Evolutionary conservation across 2,888 invertebrate genomes (phyloP).

Genomic region (Cheilosia grossa): DNA sequence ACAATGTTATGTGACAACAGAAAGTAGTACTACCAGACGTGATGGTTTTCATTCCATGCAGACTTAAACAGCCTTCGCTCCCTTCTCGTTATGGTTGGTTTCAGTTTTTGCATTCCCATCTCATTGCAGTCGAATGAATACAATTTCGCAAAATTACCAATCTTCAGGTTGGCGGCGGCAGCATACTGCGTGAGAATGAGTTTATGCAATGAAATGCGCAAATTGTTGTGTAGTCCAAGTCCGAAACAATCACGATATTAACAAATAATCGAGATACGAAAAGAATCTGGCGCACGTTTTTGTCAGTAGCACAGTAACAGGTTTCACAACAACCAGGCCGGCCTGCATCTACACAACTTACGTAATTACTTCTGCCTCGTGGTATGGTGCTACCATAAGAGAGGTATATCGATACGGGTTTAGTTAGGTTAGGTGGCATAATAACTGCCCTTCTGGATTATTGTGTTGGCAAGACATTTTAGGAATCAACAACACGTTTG

Average conservation of each 20-base stretch:
- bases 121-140: constrained; percentile 23
- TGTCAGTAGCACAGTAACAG: constrained; percentile 11
- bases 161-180: neutral
- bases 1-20: neutral
- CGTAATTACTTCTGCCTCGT: constrained; percentile 18
- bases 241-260: neutral
- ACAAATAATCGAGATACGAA: constrained; percentile 14
- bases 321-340: constrained; percentile 14
- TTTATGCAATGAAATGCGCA: constrained; percentile 10
- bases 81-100: constrained; percentile 16
- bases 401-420: neutral
- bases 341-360: constrained; percentile 25
- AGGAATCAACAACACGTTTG: neutral
- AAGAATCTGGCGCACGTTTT: constrained; percentile 52
- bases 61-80: neutral
- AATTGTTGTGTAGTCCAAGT: neutral
- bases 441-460: constrained; percentile 1
- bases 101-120: constrained; percentile 17
- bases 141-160: neutral
- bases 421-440: neutral
- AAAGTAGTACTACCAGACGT: neutral
- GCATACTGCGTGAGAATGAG: neutral
- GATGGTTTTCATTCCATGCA: neutral
- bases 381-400: neutral
- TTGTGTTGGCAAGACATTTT: neutral